These are phyloP conservation scores for Egretta garzetta DNA, from an alignment of 2,113 vertebrate species.

Conservation along the genomic window DNA sequence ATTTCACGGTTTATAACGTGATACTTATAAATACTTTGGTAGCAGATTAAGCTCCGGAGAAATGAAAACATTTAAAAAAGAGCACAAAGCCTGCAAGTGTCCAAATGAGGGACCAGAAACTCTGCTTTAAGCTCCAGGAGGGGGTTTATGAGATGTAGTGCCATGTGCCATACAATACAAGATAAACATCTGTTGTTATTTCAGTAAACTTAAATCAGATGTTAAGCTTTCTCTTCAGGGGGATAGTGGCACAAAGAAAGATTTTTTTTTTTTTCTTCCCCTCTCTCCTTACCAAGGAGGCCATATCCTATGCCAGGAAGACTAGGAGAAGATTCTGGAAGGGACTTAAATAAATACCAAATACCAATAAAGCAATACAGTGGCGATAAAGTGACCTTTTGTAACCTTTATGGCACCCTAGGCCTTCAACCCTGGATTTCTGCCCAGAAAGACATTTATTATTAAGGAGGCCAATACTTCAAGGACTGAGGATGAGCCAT, in stretches of 20 bases:
- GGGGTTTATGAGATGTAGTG: slow-evolving; percentile 82
- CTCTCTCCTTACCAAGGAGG: not conserved
- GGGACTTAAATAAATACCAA: not conserved
- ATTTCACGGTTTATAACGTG: slow-evolving; percentile 51
- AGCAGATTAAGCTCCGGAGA: slow-evolving; percentile 63
- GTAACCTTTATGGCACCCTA: not conserved
- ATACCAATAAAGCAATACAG: not conserved
- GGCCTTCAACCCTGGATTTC: not conserved
- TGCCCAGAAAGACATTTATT: not conserved
- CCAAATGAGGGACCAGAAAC: not conserved
- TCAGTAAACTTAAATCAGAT: slow-evolving; percentile 84
- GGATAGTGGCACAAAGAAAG: not conserved
- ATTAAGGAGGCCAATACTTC: not conserved
- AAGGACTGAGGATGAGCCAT: not conserved
- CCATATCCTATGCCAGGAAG: not conserved
- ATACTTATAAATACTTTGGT: slow-evolving; percentile 60
- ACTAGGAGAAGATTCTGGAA: slow-evolving; percentile 9
- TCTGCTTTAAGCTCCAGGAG: slow-evolving; percentile 77
- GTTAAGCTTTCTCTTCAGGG: slow-evolving; percentile 56
- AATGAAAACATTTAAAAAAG: slow-evolving; percentile 57
- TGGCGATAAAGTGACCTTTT: not conserved
- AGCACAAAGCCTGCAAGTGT: slow-evolving; percentile 31
- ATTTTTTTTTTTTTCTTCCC: not conserved
- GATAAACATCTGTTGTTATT: slow-evolving; percentile 87
- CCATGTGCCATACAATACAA: slow-evolving; percentile 86